Evolutionary conservation across 2,797 vertebrate species (phyloP).

Genomic region (Poeciliopsis turneri): DNA sequence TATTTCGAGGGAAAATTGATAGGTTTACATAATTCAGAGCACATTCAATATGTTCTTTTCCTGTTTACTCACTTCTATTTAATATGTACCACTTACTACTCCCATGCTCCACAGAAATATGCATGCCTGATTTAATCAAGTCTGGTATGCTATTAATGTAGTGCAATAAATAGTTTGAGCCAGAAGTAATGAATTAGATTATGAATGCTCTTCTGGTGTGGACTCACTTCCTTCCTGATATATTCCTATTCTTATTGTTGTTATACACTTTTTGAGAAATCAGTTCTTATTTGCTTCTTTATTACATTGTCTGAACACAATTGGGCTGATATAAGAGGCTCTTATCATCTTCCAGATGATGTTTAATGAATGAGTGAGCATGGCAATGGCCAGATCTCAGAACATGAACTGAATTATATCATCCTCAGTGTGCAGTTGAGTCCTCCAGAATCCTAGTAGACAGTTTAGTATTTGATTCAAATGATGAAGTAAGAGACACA

Average conservation of each 20-base stretch:
- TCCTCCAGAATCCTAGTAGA: too few species aligned
- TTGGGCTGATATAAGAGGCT: not conserved
- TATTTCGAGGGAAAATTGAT: not conserved
- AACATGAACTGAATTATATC: not conserved
- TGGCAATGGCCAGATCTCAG: not conserved
- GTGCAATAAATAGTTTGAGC: not conserved
- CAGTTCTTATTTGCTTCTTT: not conserved
- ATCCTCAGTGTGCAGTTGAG: too few species aligned
- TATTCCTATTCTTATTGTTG: not conserved
- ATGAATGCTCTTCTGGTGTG: not conserved
- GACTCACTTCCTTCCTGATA: not conserved
- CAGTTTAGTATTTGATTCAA: too few species aligned
- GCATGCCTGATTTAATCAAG: not conserved
- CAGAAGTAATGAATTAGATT: not conserved
- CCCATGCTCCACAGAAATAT: not conserved
- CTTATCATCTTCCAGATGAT: too few species aligned
- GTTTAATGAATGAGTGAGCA: too few species aligned
- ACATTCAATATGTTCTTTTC: not conserved
- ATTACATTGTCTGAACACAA: not conserved
- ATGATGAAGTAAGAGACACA: too few species aligned
- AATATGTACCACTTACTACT: not conserved
- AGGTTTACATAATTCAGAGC: not conserved
- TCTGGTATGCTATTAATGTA: not conserved
- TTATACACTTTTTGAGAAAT: not conserved
- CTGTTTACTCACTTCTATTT: not conserved